These are phyloP conservation scores for Centrocercus urophasianus DNA, from an alignment of 2,113 vertebrate species.

Conservation along the genomic window DNA sequence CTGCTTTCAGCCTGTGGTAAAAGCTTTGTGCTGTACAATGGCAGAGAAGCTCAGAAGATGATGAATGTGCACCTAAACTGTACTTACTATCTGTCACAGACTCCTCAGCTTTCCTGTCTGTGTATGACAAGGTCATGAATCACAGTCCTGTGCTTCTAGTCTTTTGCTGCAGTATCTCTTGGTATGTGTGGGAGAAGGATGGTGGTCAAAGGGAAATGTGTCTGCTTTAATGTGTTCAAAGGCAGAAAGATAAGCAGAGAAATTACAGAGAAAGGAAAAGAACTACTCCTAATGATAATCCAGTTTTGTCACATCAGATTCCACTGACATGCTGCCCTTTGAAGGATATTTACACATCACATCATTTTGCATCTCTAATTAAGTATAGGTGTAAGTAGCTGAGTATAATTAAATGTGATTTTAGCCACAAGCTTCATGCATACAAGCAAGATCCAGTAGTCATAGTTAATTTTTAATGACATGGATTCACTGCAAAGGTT, in stretches of 20 bases:
- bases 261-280: not conserved
- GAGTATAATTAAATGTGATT: not conserved
- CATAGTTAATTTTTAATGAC: constrained; percentile 33
- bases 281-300: not conserved
- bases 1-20: not conserved
- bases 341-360: constrained; percentile 45
- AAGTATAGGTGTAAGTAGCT: constrained; percentile 5
- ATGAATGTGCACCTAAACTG: not conserved
- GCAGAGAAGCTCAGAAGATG: not conserved
- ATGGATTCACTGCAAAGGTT: constrained; percentile 5
- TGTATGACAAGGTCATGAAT: not conserved
- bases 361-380: constrained; percentile 49
- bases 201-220: not conserved
- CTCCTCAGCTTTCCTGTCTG: not conserved
- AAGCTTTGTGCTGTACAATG: fast-evolving
- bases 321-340: constrained; percentile 38
- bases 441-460: not conserved
- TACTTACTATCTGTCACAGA: not conserved
- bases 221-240: not conserved
- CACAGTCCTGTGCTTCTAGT: not conserved
- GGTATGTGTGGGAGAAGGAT: not conserved
- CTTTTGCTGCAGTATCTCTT: not conserved
- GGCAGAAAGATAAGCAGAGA: not conserved
- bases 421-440: constrained; percentile 27
- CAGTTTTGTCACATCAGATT: not conserved